Percentiles rank a stretch among this genome's conserved stretches.
Conservation (phyloP, 2,113 vertebrate genomes). For the Nyctereutes procyonoides region DNA sequence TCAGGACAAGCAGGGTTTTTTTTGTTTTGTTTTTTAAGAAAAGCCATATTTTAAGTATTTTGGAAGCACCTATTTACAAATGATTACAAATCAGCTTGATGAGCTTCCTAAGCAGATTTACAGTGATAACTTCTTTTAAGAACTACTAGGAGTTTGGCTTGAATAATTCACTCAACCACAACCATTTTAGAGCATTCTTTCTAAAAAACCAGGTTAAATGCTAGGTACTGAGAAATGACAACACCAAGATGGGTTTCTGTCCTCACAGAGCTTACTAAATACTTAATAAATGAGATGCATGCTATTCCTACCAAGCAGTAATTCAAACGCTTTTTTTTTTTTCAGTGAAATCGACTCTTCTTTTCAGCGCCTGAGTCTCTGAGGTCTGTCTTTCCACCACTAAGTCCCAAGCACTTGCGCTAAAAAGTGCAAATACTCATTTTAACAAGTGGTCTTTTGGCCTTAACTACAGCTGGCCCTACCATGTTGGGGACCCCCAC, state of each 20-base stretch:
- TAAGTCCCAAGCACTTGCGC: not conserved
- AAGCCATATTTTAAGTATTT: constrained; percentile 36
- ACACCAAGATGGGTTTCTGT: not conserved
- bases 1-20: not conserved
- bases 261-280: not conserved
- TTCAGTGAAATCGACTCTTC: not conserved
- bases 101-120: not conserved
- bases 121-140: not conserved
- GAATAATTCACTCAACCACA: not conserved
- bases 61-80: constrained; percentile 37
- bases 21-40: not conserved
- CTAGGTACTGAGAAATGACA: not conserved
- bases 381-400: not conserved
- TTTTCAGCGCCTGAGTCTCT: not conserved
- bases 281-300: not conserved
- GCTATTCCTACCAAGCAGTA: not conserved
- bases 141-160: not conserved
- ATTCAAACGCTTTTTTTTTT: not conserved
- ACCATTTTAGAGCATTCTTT: not conserved
- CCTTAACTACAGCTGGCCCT: not conserved
- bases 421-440: not conserved
- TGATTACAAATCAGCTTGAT: constrained; percentile 38
- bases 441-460: not conserved
- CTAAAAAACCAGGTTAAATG: not conserved
- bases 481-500: not conserved